A percentile compares a stretch with the other conserved stretches of the same genome.
Evolutionary conservation across 2,797 vertebrate genomes (phyloP).

Genomic region (Halcyon leucocephala): DNA sequence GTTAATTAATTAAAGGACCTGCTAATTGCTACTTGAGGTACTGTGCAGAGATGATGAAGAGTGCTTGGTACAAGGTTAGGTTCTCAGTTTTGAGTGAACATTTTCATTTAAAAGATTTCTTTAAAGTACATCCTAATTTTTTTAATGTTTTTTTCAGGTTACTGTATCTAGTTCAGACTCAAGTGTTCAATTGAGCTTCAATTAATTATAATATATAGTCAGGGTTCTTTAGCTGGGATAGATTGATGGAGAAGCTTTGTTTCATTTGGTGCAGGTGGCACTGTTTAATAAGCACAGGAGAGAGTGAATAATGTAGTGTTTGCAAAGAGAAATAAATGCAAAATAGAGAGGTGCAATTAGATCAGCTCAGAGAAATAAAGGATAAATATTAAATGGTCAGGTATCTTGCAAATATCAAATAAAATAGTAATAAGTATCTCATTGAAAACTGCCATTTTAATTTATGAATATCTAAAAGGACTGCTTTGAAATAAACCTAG

Average conservation of each 20-base stretch:
- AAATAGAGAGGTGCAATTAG: slow-evolving; percentile 82
- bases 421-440: slow-evolving; percentile 52
- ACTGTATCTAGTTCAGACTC: slow-evolving; percentile 71
- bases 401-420: slow-evolving; percentile 72
- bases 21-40: slow-evolving; percentile 82
- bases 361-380: slow-evolving; percentile 76
- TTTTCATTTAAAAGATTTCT: slow-evolving; percentile 76
- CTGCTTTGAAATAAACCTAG: slow-evolving; percentile 61
- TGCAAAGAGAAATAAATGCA: slow-evolving; percentile 83
- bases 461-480: slow-evolving; percentile 52
- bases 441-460: slow-evolving; percentile 54
- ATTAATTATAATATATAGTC: slow-evolving; percentile 82
- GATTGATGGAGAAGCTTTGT: slow-evolving; percentile 81
- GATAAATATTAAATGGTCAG: slow-evolving; percentile 75
- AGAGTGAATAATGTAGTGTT: slow-evolving; percentile 82
- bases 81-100: slow-evolving; percentile 67
- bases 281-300: slow-evolving; percentile 83
- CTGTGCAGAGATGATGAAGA: slow-evolving; percentile 75
- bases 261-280: slow-evolving; percentile 83
- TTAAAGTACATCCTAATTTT: slow-evolving; percentile 75
- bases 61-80: slow-evolving; percentile 73
- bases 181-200: slow-evolving; percentile 80
- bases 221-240: slow-evolving; percentile 75
- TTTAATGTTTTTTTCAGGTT: slow-evolving; percentile 70
- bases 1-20: slow-evolving; percentile 83